Conservation (phyloP, 2,797 vertebrate genomes). For the Bryconaethiops microstoma region DNA sequence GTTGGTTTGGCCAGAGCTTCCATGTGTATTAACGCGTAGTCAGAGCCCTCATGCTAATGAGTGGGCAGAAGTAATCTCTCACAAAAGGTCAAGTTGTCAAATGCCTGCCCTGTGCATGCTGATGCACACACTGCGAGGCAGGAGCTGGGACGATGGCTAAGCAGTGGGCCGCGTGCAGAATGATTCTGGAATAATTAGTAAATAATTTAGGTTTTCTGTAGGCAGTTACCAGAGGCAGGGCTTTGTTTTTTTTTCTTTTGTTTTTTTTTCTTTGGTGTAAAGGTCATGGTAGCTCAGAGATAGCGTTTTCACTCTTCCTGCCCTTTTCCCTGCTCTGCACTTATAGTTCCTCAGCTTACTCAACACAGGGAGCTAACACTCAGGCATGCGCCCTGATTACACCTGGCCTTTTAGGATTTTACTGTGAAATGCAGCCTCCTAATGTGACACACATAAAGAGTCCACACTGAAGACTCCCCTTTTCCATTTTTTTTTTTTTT, state of each 20-base stretch:
- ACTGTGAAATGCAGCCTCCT: slow-evolving; percentile 32
- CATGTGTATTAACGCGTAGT: slow-evolving; percentile 23
- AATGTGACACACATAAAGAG: slow-evolving; percentile 19
- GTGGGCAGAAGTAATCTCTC: slow-evolving; percentile 44
- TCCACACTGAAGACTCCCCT: slow-evolving; percentile 20
- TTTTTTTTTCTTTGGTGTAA: slow-evolving; percentile 48
- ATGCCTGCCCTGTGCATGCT: slow-evolving; percentile 35
- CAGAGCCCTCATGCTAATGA: slow-evolving; percentile 50
- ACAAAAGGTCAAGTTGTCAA: slow-evolving; percentile 55
- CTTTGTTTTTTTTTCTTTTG: slow-evolving; percentile 20
- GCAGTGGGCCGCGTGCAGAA: background rate
- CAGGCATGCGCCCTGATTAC: background rate
- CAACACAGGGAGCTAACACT: slow-evolving; percentile 38
- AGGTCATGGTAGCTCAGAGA: slow-evolving; percentile 57
- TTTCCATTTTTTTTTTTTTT: slow-evolving; percentile 38
- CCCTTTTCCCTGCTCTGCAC: slow-evolving; percentile 47
- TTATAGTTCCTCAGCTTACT: slow-evolving; percentile 7
- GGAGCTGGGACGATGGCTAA: slow-evolving; percentile 31
- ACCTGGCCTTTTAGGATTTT: slow-evolving; percentile 39
- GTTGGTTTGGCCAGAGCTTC: slow-evolving; percentile 25
- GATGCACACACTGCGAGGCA: slow-evolving; percentile 11
- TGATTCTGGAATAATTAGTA: slow-evolving; percentile 53
- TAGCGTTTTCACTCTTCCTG: slow-evolving; percentile 51
- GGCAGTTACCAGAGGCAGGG: slow-evolving; percentile 28
- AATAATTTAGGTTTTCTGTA: slow-evolving; percentile 44